Evolutionary conservation across 2,113 vertebrate genomes (phyloP).

Genomic region (Promerops cafer): DNA sequence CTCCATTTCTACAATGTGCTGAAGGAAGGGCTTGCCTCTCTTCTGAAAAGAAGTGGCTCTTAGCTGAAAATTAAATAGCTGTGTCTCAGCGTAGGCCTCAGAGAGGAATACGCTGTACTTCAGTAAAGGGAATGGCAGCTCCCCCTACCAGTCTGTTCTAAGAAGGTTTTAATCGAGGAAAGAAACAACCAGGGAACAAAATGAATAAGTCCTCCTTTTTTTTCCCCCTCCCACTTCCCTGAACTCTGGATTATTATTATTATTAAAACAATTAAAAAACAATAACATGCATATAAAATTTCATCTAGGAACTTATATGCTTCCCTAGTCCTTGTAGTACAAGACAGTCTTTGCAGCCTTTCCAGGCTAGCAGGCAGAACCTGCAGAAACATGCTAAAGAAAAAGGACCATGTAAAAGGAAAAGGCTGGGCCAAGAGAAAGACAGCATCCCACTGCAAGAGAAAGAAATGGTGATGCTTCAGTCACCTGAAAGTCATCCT

Average conservation of each 20-base stretch:
- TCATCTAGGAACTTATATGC: not conserved
- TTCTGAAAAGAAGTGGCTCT: constrained; percentile 7
- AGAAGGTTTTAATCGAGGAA: constrained; percentile 34
- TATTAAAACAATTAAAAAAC: not conserved
- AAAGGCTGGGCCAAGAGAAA: constrained; percentile 36
- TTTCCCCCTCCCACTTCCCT: not conserved
- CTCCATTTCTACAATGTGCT: not conserved
- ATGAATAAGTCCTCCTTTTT: not conserved
- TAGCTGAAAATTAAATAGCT: constrained; percentile 49
- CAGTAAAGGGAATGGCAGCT: constrained; percentile 55
- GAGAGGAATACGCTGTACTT: constrained; percentile 31
- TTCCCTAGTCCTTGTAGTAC: not conserved
- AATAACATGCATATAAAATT: not conserved
- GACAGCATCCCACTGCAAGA: not conserved
- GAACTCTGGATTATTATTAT: not conserved
- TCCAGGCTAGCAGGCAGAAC: constrained; percentile 35
- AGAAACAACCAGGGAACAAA: constrained; percentile 38
- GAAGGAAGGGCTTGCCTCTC: not conserved
- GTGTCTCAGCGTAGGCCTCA: constrained; percentile 33
- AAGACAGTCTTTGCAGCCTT: constrained; percentile 41
- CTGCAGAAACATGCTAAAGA: constrained; percentile 40
- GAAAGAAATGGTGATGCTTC: not conserved
- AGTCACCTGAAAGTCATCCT: constrained; percentile 58
- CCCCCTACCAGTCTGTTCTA: constrained; percentile 56
- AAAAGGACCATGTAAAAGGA: not conserved